Evolutionary conservation across 2,113 vertebrate species (phyloP), one percentile per base, ranked within the genome.

Genomic region (Typhlomys cinereus): DNA sequence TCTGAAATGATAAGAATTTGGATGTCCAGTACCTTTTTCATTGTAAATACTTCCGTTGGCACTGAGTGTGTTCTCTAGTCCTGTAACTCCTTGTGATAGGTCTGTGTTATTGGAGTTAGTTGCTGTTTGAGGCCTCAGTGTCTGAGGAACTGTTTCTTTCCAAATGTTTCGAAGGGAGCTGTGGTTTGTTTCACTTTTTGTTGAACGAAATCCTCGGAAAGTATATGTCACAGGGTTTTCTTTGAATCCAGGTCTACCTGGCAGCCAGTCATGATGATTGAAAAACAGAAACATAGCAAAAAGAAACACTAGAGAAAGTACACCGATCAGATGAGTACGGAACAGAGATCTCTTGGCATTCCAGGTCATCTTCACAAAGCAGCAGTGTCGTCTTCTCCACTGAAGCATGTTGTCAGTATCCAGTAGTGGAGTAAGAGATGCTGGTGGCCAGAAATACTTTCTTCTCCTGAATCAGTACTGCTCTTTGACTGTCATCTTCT

Each of bases 351-450:
- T 98, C 96, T 99, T 99, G 97, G 98, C 94, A 96, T 98, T 99
- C 98, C 99, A 99, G 97, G 98, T 99, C 99, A 99, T 99, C 97
- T 99, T 99, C 96, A 98, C 98, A 96, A 99, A 98, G 98, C 98
- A 99, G 97, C 98, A 99, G 94, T 99, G 98, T 89, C 99, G 98
- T 88, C 99, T 98, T 90, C 98, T 98, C 98, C 98, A 99, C 99
- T 99, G 98, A 97, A 98, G 97, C 99, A 99, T 99, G 97, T 97
- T 99, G 98, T 98, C 96, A 92, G 85, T 97, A 96, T 96, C 98
- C 97, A 87, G 12, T 76, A 82, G 29, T 90, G 96, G 70, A 66
- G 15, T 90, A 13, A 74, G 95, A 94, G 85, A 90, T 64, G 80
- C 14, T 31, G 90, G 80, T 76, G 84, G 73, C 94, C 78, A 64